phyloP scores from a whole-genome alignment of 2,888 invertebrate genomes.

The Dione juno region DNA sequence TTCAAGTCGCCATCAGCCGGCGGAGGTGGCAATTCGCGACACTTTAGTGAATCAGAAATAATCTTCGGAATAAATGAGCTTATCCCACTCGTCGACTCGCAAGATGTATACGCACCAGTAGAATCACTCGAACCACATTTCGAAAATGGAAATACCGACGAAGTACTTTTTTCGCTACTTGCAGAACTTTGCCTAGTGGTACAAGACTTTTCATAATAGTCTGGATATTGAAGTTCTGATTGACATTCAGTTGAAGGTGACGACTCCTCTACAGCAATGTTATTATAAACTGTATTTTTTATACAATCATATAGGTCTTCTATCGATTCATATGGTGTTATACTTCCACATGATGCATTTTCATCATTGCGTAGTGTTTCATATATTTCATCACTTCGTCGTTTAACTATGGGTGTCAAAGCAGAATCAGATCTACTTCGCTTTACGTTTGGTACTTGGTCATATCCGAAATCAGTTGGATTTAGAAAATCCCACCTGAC shows the following conservation, averaged over 20 bases:
- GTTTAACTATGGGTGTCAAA: slow-evolving; percentile 66
- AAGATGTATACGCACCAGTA: slow-evolving; percentile 74
- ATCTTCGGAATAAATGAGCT: slow-evolving; percentile 71
- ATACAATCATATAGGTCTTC: slow-evolving; percentile 80
- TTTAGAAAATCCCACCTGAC: slow-evolving; percentile 78
- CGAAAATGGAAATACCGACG: slow-evolving; percentile 79
- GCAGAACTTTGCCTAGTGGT: slow-evolving; percentile 75
- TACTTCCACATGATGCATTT: slow-evolving; percentile 74
- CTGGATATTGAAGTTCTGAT: slow-evolving; percentile 74
- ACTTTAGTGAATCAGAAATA: slow-evolving; percentile 67
- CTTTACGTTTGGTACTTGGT: slow-evolving; percentile 73
- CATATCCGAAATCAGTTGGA: slow-evolving; percentile 76
- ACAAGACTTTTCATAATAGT: slow-evolving; percentile 73
- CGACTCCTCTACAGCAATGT: slow-evolving; percentile 69
- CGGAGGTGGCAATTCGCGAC: slow-evolving; percentile 71
- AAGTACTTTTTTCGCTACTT: slow-evolving; percentile 77
- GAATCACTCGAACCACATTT: slow-evolving; percentile 80
- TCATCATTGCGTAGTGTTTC: slow-evolving; percentile 70
- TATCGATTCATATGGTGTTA: slow-evolving; percentile 80
- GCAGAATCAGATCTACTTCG: slow-evolving; percentile 78
- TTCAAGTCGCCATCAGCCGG: slow-evolving; percentile 63
- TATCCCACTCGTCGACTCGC: slow-evolving; percentile 77
- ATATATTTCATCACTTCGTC: slow-evolving; percentile 75
- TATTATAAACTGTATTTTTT: slow-evolving; percentile 74
- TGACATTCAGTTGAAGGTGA: slow-evolving; percentile 75